phyloP scores from a whole-genome alignment of 2,797 vertebrate genomes.

The Rhyacichthys aspro region DNA sequence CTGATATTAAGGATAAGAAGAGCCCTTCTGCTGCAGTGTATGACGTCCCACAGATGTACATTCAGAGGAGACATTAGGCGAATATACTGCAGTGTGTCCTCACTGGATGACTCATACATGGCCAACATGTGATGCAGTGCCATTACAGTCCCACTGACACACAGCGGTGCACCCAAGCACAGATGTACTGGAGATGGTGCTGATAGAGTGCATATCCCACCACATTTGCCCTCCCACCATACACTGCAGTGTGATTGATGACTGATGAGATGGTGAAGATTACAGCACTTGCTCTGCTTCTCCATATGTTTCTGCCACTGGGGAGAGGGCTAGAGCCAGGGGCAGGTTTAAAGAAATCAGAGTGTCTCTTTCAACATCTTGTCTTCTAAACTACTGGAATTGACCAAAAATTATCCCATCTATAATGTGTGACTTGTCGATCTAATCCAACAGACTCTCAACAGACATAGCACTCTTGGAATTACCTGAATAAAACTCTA shows the following conservation, averaged over 20 bases:
- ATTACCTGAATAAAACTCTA: too few relatives aligned
- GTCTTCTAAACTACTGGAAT: too few relatives aligned
- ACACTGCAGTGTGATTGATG: slow-evolving; percentile 68
- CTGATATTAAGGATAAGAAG: too few relatives aligned
- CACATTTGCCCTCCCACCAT: slow-evolving; percentile 55
- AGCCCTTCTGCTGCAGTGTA: slow-evolving; percentile 19
- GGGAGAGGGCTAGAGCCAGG: not conserved
- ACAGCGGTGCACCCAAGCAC: slow-evolving; percentile 5
- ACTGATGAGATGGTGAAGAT: slow-evolving; percentile 33
- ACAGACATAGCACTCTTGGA: too few relatives aligned
- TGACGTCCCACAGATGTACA: slow-evolving; percentile 14
- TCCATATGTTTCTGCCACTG: slow-evolving; percentile 36
- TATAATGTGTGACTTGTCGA: too few relatives aligned
- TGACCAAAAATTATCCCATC: too few relatives aligned
- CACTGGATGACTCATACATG: slow-evolving; percentile 44
- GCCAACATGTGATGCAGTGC: slow-evolving; percentile 23
- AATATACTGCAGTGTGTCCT: slow-evolving; percentile 23
- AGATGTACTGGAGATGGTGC: slow-evolving; percentile 11
- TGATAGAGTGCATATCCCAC: slow-evolving; percentile 39
- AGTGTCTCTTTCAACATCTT: too few relatives aligned
- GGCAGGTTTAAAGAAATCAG: not conserved
- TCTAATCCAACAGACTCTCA: too few relatives aligned
- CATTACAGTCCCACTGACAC: slow-evolving; percentile 31
- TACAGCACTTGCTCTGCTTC: slow-evolving; percentile 31
- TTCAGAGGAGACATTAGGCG: slow-evolving; percentile 4